These are phyloP conservation scores for Sminthurinus signatus DNA, from an alignment of 1,140 invertebrate genomes.

Conservation along the genomic window DNA sequence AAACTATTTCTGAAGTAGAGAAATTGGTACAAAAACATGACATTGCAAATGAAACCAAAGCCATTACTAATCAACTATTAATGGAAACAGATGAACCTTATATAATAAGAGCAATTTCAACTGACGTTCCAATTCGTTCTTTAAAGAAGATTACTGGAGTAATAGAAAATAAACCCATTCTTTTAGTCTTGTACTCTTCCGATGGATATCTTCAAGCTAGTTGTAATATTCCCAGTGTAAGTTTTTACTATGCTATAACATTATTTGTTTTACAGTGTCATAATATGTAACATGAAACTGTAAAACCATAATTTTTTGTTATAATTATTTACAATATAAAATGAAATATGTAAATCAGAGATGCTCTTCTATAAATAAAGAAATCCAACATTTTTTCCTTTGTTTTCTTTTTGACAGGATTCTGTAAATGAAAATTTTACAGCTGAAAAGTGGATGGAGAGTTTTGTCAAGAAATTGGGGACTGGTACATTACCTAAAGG, in stretches of 20 bases:
- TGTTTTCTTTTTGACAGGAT: conserved; percentile 45
- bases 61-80: conserved; percentile 8
- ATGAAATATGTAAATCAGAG: too few relatives aligned
- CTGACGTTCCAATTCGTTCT: conserved; percentile 25
- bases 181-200: conserved; percentile 53
- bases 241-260: conserved; percentile 30
- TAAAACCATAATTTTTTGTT: too few relatives aligned
- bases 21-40: conserved; percentile 29
- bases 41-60: conserved; percentile 5
- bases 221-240: conserved; percentile 58
- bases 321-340: too few relatives aligned
- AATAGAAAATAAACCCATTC: conserved; percentile 47
- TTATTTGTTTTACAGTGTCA: too few relatives aligned
- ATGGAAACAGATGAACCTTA: conserved; percentile 9
- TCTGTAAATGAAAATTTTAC: conserved; percentile 51
- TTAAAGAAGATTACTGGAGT: conserved; percentile 33
- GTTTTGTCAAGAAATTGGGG: conserved; percentile 50
- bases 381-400: conserved; percentile 23
- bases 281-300: too few relatives aligned
- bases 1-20: conserved; percentile 15
- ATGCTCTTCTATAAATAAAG: too few relatives aligned
- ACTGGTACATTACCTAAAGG: conserved; percentile 47
- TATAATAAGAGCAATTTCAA: conserved; percentile 26
- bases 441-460: conserved; percentile 56
- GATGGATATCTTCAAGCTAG: conserved; percentile 54